Evolutionary conservation across 1,140 invertebrate genomes (phyloP).

Genomic region (Bombus huntii): DNA sequence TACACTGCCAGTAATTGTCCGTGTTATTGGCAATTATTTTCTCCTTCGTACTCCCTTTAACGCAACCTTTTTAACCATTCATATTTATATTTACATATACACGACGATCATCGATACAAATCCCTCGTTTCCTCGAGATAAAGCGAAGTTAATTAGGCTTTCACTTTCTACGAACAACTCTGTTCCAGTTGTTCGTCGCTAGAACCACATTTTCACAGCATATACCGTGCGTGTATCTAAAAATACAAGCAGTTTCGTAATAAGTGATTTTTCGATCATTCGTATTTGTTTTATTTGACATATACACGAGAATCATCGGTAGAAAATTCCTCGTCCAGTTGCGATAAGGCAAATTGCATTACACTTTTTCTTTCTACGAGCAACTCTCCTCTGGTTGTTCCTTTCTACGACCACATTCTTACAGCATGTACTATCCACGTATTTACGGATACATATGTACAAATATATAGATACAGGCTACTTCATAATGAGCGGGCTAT

Average conservation of each 20-base stretch:
- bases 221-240: no score
- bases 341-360: neutral
- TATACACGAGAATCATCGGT: accelerated
- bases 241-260: no score
- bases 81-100: no score
- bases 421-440: no score
- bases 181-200: neutral
- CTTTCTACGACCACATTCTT: no score
- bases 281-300: neutral
- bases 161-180: neutral
- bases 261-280: neutral
- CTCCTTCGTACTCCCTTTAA: neutral
- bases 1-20: neutral
- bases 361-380: neutral
- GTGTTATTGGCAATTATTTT: neutral
- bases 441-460: no score
- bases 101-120: neutral
- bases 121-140: neutral
- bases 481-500: no score
- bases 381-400: neutral
- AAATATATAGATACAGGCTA: no score
- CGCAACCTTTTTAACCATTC: neutral
- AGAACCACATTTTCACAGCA: no score
- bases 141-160: neutral
- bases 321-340: neutral